Evolutionary conservation across 2,797 vertebrate genomes (phyloP), one percentile per base, ranked within the genome.

Genomic region (Cossypha polioptera): DNA sequence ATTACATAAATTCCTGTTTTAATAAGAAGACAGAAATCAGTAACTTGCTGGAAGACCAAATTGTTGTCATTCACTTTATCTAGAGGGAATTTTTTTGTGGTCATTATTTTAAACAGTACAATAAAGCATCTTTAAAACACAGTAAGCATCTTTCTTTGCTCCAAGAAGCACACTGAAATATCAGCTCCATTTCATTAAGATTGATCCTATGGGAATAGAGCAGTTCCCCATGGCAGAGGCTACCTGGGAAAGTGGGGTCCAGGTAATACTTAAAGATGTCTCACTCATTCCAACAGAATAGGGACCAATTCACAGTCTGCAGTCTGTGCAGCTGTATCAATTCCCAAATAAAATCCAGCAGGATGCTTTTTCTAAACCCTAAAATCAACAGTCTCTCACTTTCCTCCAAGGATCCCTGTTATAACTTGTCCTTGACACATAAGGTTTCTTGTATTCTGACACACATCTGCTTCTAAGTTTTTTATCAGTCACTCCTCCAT

Each of bases 391-490:
- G 65, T 13, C 24, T 88, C 78, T 75, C 69, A 28, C 66, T 62
- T 95, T 76, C 59, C 71, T 82, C 62, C 57, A 90, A 94, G 73
- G 69, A 73, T 73, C 40, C 26, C 75, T 83, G 31, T 36, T 92
- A 50, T 28, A 93, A 86, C 40, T 85, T 67, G 85, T 8, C 35
- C 90, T 77, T 19, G 68, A 85, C 71, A 79, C 67, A 85, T 74
- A 90, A 90, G 74, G 59, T 84, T 95, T 82, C 74, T 76, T 73
- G 65, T 79, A 63, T 73, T 87, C 71, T 87, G 72, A 81, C 26
- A 10, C 88, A 86, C 88, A 95, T 94, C 83, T 94, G 93, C 88
- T 95, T 76, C 76, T 50, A 48, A 66, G 88, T 21, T 79, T 78
- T 92, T 91, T 90, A 84, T 92, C 91, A 84, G 76, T 66, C 86